Base-by-base conservation (phyloP, 2,113 vertebrate species). In the Myrmecophaga tridactyla region DNA sequence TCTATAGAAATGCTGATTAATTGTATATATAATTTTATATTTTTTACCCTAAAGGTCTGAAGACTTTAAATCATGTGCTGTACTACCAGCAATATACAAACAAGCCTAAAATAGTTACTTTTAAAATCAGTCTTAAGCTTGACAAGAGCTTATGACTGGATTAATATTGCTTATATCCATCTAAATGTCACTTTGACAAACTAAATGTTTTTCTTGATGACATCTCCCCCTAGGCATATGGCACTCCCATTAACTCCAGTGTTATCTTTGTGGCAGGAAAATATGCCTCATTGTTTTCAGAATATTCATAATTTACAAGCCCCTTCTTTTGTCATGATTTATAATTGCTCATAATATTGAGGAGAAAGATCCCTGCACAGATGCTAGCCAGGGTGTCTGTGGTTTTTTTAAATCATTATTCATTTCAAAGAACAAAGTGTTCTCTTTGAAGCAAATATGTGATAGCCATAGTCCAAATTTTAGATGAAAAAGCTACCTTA, bases 261-360 rank as follows among this genome's bases (percentile, higher is more conserved):
- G 77, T 86, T 95, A 97, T 94, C 96, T 93, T 51, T 90, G 70
- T 20, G 94, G 81, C 92, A 89, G 53, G 34, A 96, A 83, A 95
- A 77, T 73, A 81, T 58, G 93, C 76, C 58, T 96, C 88, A 90
- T 73, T 96, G 93, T 97, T 93, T 95, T 86, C 92, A 95, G 92
- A 97, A 95, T 97, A 96, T 96, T 97, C 95, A 97, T 97, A 97
- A 95, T 96, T 97, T 94, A 97, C 88, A 95, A 94, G 88, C 73
- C 25, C 51, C 86, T 73, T 95, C 96, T 88, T 94, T 86, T 87
- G 95, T 90, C 96, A 83, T 96, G 88, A 89, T 82, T 95, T 94
- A 95, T 95, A 96, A 97, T 94, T 96, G 82, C 73, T 95, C 90
- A 92, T 94, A 94, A 92, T 41, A 92, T 25, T 82, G 72, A 96